Conservation (phyloP, 1,140 invertebrate species). For the Spodoptera litura region DNA sequence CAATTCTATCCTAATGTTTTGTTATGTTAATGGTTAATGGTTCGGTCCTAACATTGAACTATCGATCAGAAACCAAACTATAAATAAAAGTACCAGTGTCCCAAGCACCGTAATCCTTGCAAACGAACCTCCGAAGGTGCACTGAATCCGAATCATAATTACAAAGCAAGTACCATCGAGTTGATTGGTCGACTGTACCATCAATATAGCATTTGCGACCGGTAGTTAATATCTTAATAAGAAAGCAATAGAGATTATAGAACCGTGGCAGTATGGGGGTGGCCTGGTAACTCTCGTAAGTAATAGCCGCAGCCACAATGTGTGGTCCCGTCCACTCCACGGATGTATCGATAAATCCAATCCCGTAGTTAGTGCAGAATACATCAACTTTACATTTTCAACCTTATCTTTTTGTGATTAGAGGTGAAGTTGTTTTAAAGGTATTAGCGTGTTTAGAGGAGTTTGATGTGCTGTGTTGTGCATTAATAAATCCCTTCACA, state of each 20-base stretch:
- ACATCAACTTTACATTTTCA: conserved; percentile 21
- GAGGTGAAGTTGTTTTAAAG: too few species aligned
- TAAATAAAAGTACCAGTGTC: conserved; percentile 1
- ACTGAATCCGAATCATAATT: conserved; percentile 52
- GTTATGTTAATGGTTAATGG: too few species aligned
- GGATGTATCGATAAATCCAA: conserved; percentile 62
- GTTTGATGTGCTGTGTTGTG: too few species aligned
- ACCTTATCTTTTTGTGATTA: too few species aligned
- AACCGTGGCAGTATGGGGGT: conserved; percentile 60
- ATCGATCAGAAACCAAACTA: too few species aligned
- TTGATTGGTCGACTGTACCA: conserved; percentile 51
- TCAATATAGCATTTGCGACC: conserved; percentile 74
- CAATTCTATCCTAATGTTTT: too few species aligned
- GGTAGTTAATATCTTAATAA: conserved; percentile 82
- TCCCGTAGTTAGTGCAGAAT: conserved; percentile 46
- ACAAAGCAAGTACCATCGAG: conserved; percentile 52
- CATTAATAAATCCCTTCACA: conserved; percentile 18
- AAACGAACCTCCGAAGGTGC: conserved; percentile 17
- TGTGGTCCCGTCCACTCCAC: conserved; percentile 70
- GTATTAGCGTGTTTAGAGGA: too few species aligned
- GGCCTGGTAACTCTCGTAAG: conserved; percentile 50
- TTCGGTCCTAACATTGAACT: too few species aligned
- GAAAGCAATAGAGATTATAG: conserved; percentile 79
- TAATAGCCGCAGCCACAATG: conserved; percentile 58
- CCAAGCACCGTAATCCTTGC: neutral